phyloP scores from a whole-genome alignment of 2,113 vertebrate genomes.

The Stigmatopora nigra region DNA sequence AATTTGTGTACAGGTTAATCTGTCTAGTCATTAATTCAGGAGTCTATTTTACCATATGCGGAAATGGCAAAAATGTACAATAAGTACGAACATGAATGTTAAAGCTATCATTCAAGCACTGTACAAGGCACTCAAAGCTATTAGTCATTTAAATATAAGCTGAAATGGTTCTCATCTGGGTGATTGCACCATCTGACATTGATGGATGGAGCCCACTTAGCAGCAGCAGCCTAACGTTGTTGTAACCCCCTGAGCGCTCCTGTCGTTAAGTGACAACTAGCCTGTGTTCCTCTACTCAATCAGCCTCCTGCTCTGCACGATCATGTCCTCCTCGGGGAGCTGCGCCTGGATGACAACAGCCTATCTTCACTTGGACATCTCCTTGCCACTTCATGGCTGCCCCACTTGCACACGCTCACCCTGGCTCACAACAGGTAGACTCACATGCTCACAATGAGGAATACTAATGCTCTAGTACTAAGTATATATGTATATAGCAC shows the following conservation, averaged over 20 bases:
- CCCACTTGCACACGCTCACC: constrained; percentile 75
- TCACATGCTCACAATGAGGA: not conserved
- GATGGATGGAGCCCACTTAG: constrained; percentile 38
- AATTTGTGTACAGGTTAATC: not conserved
- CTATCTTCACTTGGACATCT: constrained; percentile 71
- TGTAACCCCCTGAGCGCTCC: constrained; percentile 34
- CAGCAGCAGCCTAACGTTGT: constrained; percentile 26
- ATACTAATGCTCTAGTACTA: not conserved
- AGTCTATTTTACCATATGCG: not conserved
- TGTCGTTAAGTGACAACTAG: constrained; percentile 22
- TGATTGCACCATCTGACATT: constrained; percentile 41
- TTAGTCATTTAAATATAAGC: not conserved
- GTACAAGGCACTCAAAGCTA: not conserved
- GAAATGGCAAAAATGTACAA: not conserved
- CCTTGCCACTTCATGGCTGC: constrained; percentile 79
- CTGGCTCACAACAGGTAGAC: constrained; percentile 80
- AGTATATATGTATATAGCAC: not conserved
- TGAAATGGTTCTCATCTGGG: constrained; percentile 11
- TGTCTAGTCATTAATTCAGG: not conserved
- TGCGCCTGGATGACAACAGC: constrained; percentile 85
- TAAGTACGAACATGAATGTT: not conserved
- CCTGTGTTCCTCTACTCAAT: constrained; percentile 20
- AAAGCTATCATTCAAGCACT: not conserved
- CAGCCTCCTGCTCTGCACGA: constrained; percentile 78
- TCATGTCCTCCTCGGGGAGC: constrained; percentile 85